A percentile compares a stretch with the other conserved stretches of the same genome.
Conservation (phyloP, 2,797 vertebrate species). For the Micropoecilia bifurca region DNA sequence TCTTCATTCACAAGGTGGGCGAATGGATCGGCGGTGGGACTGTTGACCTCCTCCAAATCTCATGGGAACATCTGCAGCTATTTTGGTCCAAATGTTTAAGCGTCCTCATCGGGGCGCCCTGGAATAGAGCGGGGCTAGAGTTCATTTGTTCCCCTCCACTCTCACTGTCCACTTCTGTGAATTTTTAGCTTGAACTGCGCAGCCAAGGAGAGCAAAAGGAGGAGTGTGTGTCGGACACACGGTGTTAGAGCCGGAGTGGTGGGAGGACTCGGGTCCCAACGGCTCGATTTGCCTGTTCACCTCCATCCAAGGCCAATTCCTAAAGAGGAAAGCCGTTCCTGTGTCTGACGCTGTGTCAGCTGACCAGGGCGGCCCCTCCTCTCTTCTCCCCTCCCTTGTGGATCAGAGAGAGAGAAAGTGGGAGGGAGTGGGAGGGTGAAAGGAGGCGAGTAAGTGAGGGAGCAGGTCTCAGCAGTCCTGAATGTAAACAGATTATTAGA, state of each 20-base stretch:
- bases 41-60: constrained; percentile 71
- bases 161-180: constrained; percentile 61
- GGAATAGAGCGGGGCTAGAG: constrained; percentile 68
- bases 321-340: constrained; percentile 74
- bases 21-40: constrained; percentile 15
- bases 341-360: constrained; percentile 78
- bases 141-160: constrained; percentile 55
- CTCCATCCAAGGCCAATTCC: constrained; percentile 78
- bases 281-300: constrained; percentile 67
- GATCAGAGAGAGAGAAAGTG: constrained; percentile 64
- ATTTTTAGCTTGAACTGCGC: constrained; percentile 50
- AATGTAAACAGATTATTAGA: constrained; percentile 85
- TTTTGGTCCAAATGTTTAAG: constrained; percentile 84
- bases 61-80: constrained; percentile 82
- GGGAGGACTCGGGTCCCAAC: constrained; percentile 49
- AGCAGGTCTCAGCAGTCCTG: constrained; percentile 75
- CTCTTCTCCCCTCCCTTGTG: constrained; percentile 58
- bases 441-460: constrained; percentile 54
- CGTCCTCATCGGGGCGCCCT: constrained; percentile 73
- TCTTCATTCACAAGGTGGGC: constrained; percentile 35
- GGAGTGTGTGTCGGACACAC: constrained; percentile 36
- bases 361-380: constrained; percentile 63
- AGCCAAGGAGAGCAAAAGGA: constrained; percentile 40
- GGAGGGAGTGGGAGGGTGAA: constrained; percentile 42
- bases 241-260: constrained; percentile 55